Evolutionary conservation across 2,888 invertebrate species (phyloP).

Genomic region (Microplitis deprimator): DNA sequence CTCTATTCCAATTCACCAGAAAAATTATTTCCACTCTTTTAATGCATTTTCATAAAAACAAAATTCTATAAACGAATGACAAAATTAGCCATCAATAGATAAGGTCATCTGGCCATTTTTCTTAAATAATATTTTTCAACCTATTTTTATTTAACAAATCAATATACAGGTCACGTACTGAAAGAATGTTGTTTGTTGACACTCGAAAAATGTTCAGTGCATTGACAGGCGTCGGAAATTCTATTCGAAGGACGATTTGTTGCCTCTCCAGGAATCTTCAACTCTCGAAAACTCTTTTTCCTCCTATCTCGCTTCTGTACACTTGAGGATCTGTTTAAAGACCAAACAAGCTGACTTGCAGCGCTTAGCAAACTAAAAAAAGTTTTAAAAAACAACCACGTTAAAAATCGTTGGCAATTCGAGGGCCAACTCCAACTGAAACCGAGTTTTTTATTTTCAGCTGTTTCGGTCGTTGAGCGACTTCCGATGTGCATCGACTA

Average conservation of each 20-base stretch:
- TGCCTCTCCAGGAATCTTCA: slow-evolving; percentile 32
- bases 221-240: slow-evolving; percentile 41
- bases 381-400: too few species aligned
- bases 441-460: slow-evolving; percentile 24
- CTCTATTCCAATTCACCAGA: too few species aligned
- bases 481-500: slow-evolving; percentile 14
- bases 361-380: not conserved
- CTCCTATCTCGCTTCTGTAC: slow-evolving; percentile 5
- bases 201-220: slow-evolving; percentile 13
- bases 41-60: too few species aligned
- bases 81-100: too few species aligned
- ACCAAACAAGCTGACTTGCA: not conserved
- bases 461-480: slow-evolving; percentile 40
- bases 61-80: too few species aligned
- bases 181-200: slow-evolving; percentile 7
- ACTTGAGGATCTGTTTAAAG: not conserved
- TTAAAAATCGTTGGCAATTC: too few species aligned
- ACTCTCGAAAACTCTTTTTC: slow-evolving; percentile 42
- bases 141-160: not conserved
- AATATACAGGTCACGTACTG: not conserved
- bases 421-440: too few species aligned
- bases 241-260: slow-evolving; percentile 42
- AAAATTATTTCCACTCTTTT: too few species aligned
- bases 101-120: too few species aligned
- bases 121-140: not conserved